Percentiles rank a stretch among this genome's conserved stretches.
Evolutionary conservation across 2,113 vertebrate genomes (phyloP).

Genomic region (Myotis lucifugus): DNA sequence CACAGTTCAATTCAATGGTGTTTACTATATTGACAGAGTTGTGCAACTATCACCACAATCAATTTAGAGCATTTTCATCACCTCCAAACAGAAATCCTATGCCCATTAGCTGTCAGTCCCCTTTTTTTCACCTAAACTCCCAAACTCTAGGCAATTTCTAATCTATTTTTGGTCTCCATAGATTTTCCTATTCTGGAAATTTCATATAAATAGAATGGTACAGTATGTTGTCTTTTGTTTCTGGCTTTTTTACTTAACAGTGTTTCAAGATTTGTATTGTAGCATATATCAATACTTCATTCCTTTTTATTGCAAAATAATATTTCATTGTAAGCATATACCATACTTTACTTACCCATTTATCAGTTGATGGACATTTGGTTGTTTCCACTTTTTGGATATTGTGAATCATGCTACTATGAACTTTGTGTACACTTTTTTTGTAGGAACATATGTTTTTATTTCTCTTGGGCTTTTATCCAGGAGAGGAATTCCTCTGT

Average conservation of each 20-base stretch:
- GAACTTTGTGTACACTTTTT: background rate
- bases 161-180: background rate
- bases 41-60: background rate
- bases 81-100: background rate
- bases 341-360: constrained; percentile 1
- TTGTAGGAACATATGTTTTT: background rate
- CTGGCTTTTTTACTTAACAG: background rate
- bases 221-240: background rate
- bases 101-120: background rate
- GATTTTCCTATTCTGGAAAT: background rate
- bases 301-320: constrained; percentile 30
- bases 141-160: background rate
- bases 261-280: background rate
- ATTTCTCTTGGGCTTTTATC: constrained; percentile 8
- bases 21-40: background rate
- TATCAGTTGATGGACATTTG: background rate
- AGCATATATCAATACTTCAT: background rate
- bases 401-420: background rate
- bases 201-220: background rate
- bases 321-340: background rate
- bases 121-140: background rate
- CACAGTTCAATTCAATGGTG: background rate
- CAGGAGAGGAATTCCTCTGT: constrained; percentile 28
- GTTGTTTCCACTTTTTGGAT: background rate
- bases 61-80: constrained; percentile 20